Base-by-base conservation (phyloP, 2,113 vertebrate species). In the Macquaria ambigua region DNA sequence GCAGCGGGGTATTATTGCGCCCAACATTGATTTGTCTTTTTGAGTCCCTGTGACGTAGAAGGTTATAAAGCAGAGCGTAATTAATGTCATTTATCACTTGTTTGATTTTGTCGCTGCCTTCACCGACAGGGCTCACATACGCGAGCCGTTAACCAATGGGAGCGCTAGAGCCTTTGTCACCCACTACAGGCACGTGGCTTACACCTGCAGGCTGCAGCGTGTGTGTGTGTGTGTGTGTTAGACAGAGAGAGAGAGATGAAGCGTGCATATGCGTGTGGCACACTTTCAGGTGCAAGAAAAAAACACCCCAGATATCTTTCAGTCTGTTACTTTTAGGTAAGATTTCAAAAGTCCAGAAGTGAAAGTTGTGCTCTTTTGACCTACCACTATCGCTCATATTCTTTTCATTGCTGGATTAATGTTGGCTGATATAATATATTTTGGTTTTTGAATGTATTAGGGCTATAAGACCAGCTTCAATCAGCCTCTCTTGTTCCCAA, bases 11-110 rank as follows among this genome's bases (percentile, higher is more conserved):
- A 73, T 92, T 92, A 31, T 90, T 87, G 91, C 75, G 82, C 50
- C 62, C 79, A 74, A 85, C 92, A 81, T 78, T 89, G 85, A 88
- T 89, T 87, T 86, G 91, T 94, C 88, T 92, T 88, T 91, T 85
- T 71, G 82, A 85, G 76, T 82, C 78, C 41, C 34, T 16, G 78
- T 91, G 91, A 93, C 90, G 82, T 88, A 72, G 84, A 80, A 83
- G 79, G 83, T 81, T 83, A 95, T 94, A 96, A 95, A 92, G 91
- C 90, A 85, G 88, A 89, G 92, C 93, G 92, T 95, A 94, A 96
- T 96, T 95, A 94, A 92, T 92, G 92, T 89, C 93, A 95, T 96
- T 95, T 94, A 96, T 96, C 96, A 96, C 93, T 90, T 91, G 90
- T 93, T 93, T 89, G 91, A 94, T 92, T 90, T 83, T 90, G 91